These are phyloP conservation scores for Andrena bicolor DNA, from an alignment of 2,888 invertebrate species.

Conservation along the genomic window DNA sequence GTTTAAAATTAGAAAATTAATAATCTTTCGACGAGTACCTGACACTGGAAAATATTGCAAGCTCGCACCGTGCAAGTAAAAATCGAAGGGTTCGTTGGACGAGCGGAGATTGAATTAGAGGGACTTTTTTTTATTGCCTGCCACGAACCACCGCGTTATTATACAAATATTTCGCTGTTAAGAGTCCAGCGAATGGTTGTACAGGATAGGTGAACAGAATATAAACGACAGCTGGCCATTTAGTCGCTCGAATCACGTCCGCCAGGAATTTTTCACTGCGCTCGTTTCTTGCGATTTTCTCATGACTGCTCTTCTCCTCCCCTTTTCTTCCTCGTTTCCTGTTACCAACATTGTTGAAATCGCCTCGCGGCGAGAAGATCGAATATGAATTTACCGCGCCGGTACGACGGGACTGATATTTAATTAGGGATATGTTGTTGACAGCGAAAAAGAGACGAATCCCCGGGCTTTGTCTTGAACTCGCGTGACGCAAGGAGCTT, in stretches of 20 bases:
- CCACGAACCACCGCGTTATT: conserved; percentile 23
- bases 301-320: conserved; percentile 21
- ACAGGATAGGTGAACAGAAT: conserved; percentile 34
- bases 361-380: conserved; percentile 20
- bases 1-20: too few relatives aligned
- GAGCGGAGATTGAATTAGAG: background rate
- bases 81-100: background rate
- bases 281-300: conserved; percentile 49
- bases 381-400: conserved; percentile 33
- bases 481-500: conserved; percentile 59
- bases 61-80: background rate
- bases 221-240: conserved; percentile 55
- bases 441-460: conserved; percentile 48
- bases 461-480: conserved; percentile 67
- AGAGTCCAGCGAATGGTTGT: conserved; percentile 32
- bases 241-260: conserved; percentile 56
- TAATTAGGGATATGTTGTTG: conserved; percentile 66
- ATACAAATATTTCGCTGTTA: conserved; percentile 44
- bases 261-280: conserved; percentile 56
- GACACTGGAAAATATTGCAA: background rate
- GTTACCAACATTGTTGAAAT: background rate
- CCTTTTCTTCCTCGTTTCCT: background rate
- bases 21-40: too few relatives aligned
- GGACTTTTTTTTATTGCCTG: background rate
- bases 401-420: conserved; percentile 62